A percentile compares a stretch with the other conserved stretches of the same genome.
Conservation (phyloP, 2,113 vertebrate genomes). For the Elachura formosa region DNA sequence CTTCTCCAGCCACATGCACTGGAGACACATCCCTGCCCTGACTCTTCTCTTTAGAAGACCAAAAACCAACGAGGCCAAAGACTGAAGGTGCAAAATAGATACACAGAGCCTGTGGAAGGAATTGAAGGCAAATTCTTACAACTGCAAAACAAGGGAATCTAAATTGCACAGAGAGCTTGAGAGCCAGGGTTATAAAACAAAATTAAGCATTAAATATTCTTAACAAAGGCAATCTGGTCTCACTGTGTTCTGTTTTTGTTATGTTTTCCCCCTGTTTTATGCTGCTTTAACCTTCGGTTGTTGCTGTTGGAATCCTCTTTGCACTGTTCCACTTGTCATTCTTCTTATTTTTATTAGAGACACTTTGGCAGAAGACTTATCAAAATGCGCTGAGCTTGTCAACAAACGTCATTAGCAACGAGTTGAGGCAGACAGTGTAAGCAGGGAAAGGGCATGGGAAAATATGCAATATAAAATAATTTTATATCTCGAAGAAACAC, state of each 20-base stretch:
- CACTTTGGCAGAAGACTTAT: constrained; percentile 59
- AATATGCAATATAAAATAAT: constrained; percentile 54
- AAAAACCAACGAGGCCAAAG: neutral
- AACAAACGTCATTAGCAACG: constrained; percentile 52
- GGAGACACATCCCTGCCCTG: neutral
- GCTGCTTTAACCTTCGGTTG: constrained; percentile 60
- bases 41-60: neutral
- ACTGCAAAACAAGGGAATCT: neutral
- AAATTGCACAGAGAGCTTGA: neutral
- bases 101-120: neutral
- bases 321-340: constrained; percentile 42
- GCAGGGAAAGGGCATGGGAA: constrained; percentile 66
- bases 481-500: constrained; percentile 9
- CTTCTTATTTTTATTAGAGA: constrained; percentile 61
- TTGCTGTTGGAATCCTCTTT: constrained; percentile 55
- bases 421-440: constrained; percentile 41
- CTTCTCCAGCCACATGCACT: neutral
- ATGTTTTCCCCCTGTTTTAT: constrained; percentile 41
- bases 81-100: neutral
- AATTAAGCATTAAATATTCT: constrained; percentile 27
- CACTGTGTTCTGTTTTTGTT: constrained; percentile 45
- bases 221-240: constrained; percentile 33
- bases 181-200: constrained; percentile 6
- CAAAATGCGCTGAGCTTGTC: constrained; percentile 63
- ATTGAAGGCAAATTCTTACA: neutral